A percentile compares a stretch with the other conserved stretches of the same genome.
Conservation (phyloP, 2,888 invertebrate species). For the Pristionchus entomophagus region DNA sequence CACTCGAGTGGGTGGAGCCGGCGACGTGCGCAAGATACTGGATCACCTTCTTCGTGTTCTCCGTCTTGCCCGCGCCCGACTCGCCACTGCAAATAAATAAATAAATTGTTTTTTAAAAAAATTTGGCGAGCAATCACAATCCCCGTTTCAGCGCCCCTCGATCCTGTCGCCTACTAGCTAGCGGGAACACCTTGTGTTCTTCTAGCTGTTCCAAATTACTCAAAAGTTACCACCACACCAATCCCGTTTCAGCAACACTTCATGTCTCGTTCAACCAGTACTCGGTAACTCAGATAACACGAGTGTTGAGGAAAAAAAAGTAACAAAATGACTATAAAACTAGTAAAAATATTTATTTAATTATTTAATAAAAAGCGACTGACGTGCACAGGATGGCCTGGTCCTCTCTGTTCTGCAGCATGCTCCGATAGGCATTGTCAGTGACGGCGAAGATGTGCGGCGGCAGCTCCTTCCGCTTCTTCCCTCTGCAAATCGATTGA, state of each 20-base stretch:
- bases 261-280: no score
- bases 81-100: slow-evolving; percentile 84
- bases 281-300: no score
- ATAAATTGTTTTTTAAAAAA: background rate
- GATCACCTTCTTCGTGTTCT: slow-evolving; percentile 99
- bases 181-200: no score
- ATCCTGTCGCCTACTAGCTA: no score
- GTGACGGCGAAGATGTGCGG: slow-evolving; percentile 99
- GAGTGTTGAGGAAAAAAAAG: no score
- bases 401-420: slow-evolving; percentile 99
- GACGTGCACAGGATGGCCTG: slow-evolving; percentile 97
- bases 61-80: slow-evolving; percentile 99
- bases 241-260: no score
- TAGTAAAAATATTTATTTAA: no score
- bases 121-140: no score
- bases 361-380: no score
- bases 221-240: no score
- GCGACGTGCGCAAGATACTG: slow-evolving; percentile 99
- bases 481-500: slow-evolving; percentile 50
- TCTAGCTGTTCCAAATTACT: no score
- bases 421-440: slow-evolving; percentile 97
- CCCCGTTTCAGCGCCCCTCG: background rate
- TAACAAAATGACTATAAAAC: no score
- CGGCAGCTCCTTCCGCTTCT: slow-evolving; percentile 92
- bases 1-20: slow-evolving; percentile 82